phyloP scores from a whole-genome alignment of 2,888 invertebrate species.

The Tupiocoris notatus region DNA sequence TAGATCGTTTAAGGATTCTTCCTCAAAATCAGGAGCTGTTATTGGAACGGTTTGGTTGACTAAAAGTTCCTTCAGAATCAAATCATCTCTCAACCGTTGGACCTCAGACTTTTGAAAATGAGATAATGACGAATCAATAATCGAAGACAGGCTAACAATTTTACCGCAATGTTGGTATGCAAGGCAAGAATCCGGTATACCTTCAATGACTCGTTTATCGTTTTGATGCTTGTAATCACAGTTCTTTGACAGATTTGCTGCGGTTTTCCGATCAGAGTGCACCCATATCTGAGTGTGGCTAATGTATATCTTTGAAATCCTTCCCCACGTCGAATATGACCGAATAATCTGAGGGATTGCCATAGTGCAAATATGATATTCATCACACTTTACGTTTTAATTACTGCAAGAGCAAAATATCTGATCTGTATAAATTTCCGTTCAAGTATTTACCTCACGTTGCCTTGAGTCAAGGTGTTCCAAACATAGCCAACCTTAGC shows the following conservation, averaged over 20 bases:
- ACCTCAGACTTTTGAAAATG: constrained; percentile 7
- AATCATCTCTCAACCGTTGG: constrained; percentile 10
- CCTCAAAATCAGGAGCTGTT: background rate
- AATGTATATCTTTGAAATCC: background rate
- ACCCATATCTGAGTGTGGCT: constrained; percentile 1
- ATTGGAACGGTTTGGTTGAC: background rate
- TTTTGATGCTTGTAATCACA: background rate
- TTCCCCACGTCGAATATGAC: background rate
- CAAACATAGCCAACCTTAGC: constrained; percentile 8
- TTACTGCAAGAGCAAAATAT: no score
- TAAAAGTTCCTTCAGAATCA: background rate
- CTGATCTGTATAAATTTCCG: no score
- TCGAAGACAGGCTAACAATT: no score
- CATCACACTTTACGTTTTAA: no score
- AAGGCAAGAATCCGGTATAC: no score
- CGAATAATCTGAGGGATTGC: constrained; percentile 15
- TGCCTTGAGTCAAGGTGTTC: background rate
- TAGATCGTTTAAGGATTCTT: background rate
- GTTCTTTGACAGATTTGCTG: background rate
- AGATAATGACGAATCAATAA: no score
- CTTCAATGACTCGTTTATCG: no score
- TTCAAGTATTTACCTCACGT: background rate
- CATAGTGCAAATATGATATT: no score
- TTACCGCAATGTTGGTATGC: no score
- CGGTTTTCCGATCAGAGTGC: background rate